A percentile compares a stretch with the other conserved stretches of the same genome.
These are phyloP conservation scores for Agrenia bidenticulata DNA, from an alignment of 2,888 invertebrate species.

Conservation along the genomic window DNA sequence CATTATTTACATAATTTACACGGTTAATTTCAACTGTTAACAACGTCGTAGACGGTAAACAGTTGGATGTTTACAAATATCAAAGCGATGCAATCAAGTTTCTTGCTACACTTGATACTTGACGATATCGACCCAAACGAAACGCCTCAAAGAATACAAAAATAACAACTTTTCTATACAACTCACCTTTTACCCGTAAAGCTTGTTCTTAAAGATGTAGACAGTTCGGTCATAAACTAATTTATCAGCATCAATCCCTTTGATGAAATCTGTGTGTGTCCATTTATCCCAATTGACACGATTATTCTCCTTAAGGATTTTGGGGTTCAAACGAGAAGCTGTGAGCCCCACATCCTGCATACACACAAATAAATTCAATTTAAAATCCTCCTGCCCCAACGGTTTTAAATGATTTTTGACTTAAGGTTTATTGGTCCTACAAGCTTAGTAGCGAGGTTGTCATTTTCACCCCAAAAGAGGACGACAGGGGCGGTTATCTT, in stretches of 20 bases:
- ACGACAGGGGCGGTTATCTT: constrained; percentile 50
- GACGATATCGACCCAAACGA: no score
- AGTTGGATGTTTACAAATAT: no score
- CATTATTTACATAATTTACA: no score
- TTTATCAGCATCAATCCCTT: not conserved
- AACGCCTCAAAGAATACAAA: no score
- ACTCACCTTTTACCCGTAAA: not conserved
- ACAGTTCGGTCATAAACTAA: constrained; percentile 1
- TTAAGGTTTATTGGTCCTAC: no score
- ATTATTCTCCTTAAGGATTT: not conserved
- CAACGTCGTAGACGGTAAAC: no score
- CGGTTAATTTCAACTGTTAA: no score
- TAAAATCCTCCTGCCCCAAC: not conserved
- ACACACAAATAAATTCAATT: not conserved
- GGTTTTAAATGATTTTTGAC: no score
- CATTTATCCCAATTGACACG: not conserved
- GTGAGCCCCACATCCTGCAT: not conserved
- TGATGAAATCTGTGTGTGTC: not conserved
- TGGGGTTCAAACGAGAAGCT: not conserved
- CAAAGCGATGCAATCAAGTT: no score
- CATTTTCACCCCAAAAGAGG: constrained; percentile 29
- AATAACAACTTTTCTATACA: no score
- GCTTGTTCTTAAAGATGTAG: not conserved
- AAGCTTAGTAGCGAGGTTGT: constrained; percentile 28
- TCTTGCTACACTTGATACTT: no score